These are phyloP conservation scores for Rhyacophila brunnea DNA, from an alignment of 1,140 invertebrate genomes.

Conservation along the genomic window DNA sequence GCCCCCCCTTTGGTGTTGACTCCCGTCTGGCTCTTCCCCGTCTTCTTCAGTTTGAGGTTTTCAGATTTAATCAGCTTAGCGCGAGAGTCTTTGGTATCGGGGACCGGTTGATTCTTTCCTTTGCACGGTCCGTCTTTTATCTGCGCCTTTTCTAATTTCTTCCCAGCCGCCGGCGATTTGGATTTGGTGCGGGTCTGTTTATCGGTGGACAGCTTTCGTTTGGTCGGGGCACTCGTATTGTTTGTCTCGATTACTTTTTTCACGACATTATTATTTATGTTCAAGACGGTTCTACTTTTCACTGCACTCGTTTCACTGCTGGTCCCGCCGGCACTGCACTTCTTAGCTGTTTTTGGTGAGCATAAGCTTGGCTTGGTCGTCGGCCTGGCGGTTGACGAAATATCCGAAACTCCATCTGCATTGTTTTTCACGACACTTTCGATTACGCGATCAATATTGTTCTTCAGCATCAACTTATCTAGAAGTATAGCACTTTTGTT, in stretches of 20 bases:
- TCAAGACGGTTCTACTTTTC: slow-evolving; percentile 39
- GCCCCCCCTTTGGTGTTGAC: slow-evolving; percentile 35
- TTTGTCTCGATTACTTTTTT: slow-evolving; percentile 50
- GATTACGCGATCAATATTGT: slow-evolving; percentile 54
- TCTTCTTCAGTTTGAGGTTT: slow-evolving; percentile 43
- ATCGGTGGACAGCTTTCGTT: slow-evolving; percentile 46
- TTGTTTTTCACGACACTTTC: slow-evolving; percentile 41
- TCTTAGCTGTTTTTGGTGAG: slow-evolving; percentile 6
- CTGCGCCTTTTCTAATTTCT: slow-evolving; percentile 17
- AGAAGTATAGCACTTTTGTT: slow-evolving; percentile 53
- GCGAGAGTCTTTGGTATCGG: slow-evolving; percentile 34
- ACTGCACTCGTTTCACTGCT: not conserved
- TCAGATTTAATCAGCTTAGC: slow-evolving; percentile 41
- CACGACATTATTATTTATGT: slow-evolving; percentile 55
- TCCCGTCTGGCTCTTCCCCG: slow-evolving; percentile 28
- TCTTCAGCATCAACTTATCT: slow-evolving; percentile 56
- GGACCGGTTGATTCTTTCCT: slow-evolving; percentile 33
- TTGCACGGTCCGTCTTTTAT: slow-evolving; percentile 23
- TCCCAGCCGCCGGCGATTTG: slow-evolving; percentile 40
- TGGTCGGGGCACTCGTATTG: slow-evolving; percentile 46
- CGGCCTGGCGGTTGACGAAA: slow-evolving; percentile 42
- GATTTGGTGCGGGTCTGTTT: slow-evolving; percentile 45
- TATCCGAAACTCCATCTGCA: slow-evolving; percentile 32
- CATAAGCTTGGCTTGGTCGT: slow-evolving; percentile 1
- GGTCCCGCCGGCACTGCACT: not conserved